A percentile compares a stretch with the other conserved stretches of the same genome.
These are phyloP conservation scores for Diplazon laetatorius DNA, from an alignment of 2,888 invertebrate species.

Conservation along the genomic window DNA sequence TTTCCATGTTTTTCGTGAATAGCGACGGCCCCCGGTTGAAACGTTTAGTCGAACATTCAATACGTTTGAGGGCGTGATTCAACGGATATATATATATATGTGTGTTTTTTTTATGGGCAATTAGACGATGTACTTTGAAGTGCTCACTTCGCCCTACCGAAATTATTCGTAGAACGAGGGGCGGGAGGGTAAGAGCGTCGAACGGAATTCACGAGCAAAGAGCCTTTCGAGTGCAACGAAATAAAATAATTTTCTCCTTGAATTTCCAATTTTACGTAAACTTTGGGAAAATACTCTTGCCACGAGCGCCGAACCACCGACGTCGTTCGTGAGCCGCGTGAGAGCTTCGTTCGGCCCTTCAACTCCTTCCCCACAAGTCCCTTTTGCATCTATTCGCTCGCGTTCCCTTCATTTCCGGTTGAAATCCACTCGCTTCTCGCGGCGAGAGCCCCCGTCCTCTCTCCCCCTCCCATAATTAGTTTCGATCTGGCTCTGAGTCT, in stretches of 20 bases:
- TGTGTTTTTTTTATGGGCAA: slow-evolving; percentile 18
- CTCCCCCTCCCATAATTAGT: too few relatives aligned
- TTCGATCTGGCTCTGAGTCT: slow-evolving; percentile 62
- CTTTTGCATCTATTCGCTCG: slow-evolving; percentile 47
- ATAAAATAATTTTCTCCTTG: slow-evolving; percentile 49
- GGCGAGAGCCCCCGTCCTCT: slow-evolving; percentile 54
- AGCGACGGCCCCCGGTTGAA: neutral
- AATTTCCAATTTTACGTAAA: slow-evolving; percentile 22
- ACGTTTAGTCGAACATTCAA: too few relatives aligned
- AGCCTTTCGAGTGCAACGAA: slow-evolving; percentile 24
- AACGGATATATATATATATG: too few relatives aligned
- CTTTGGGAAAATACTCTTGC: slow-evolving; percentile 21
- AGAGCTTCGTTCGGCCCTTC: slow-evolving; percentile 13
- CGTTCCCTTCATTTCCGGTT: slow-evolving; percentile 60
- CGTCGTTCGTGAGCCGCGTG: slow-evolving; percentile 6
- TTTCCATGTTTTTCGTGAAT: too few relatives aligned
- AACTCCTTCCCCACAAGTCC: neutral
- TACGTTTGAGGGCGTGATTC: too few relatives aligned
- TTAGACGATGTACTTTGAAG: slow-evolving; percentile 20
- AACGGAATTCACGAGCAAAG: slow-evolving; percentile 12
- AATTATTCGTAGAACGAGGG: slow-evolving; percentile 1
- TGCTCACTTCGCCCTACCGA: neutral
- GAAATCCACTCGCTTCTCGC: slow-evolving; percentile 62
- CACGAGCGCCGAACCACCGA: neutral
- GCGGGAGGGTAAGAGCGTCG: neutral